These are phyloP conservation scores for Neosilurus hyrtlii DNA, from an alignment of 2,797 vertebrate species.

Conservation along the genomic window DNA sequence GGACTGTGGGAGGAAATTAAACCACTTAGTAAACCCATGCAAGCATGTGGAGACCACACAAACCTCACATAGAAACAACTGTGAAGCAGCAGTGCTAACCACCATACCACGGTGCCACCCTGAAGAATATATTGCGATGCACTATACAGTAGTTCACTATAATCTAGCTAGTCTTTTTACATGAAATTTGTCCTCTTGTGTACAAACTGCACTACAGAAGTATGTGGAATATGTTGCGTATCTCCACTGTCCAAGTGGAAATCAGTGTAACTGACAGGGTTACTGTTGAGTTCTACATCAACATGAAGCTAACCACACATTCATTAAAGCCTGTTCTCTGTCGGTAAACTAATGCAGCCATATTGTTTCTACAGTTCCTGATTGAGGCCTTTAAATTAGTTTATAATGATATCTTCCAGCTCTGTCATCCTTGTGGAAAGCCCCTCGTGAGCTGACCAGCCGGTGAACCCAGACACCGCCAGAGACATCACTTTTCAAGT, in stretches of 20 bases:
- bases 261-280: not conserved
- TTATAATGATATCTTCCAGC: conserved; percentile 50
- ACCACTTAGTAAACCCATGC: too few relatives aligned
- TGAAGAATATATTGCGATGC: not conserved
- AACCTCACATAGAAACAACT: too few relatives aligned
- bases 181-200: not conserved
- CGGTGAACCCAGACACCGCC: conserved; percentile 63
- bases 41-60: too few relatives aligned
- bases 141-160: not conserved
- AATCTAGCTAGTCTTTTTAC: not conserved
- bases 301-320: conserved; percentile 17
- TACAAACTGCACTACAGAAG: not conserved
- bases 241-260: not conserved
- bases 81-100: too few relatives aligned
- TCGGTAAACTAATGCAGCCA: conserved; percentile 16
- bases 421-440: conserved; percentile 53
- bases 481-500: conserved; percentile 64
- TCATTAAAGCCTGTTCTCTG: conserved; percentile 15
- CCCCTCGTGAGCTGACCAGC: conserved; percentile 65
- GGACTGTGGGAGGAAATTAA: too few relatives aligned
- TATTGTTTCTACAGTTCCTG: conserved; percentile 16
- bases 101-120: not conserved
- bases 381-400: conserved; percentile 39
- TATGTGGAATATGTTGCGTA: not conserved
- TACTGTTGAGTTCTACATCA: conserved; percentile 13